Evolutionary conservation across 2,797 vertebrate species (phyloP).

Genomic region (Tarsius wallacei): DNA sequence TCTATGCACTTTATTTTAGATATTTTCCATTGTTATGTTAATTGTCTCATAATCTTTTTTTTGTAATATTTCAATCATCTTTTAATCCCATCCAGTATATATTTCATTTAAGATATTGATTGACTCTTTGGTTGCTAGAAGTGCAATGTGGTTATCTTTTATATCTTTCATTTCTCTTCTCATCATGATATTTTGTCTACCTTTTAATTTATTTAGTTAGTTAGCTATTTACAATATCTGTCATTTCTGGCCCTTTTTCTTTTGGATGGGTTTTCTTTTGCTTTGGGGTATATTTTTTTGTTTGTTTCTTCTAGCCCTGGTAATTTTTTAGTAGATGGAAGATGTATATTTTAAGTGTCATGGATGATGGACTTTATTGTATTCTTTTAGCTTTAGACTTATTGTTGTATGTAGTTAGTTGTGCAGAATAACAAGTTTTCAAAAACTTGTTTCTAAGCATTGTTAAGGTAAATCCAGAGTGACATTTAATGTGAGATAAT

Average conservation of each 20-base stretch:
- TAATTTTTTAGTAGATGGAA: background rate
- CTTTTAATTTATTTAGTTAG: background rate
- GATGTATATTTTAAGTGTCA: background rate
- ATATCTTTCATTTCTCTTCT: background rate
- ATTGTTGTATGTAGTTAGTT: background rate
- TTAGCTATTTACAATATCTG: background rate
- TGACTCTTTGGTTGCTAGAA: background rate
- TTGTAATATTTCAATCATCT: background rate
- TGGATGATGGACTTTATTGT: background rate
- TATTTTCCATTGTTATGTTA: background rate
- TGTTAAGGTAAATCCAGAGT: background rate
- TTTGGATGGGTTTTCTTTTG: background rate
- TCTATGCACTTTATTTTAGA: background rate
- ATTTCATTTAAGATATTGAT: background rate
- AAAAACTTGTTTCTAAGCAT: background rate
- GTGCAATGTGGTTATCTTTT: background rate
- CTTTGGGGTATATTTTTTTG: background rate
- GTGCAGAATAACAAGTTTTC: background rate
- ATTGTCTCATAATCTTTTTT: background rate
- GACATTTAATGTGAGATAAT: background rate
- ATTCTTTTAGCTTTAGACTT: background rate
- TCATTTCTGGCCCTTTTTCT: background rate
- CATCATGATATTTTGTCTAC: background rate
- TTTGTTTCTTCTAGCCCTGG: background rate
- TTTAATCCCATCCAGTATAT: background rate